Percentiles rank a stretch among this genome's conserved stretches.
phyloP scores from a whole-genome alignment of 2,113 vertebrate genomes.

The Piaya cayana region DNA sequence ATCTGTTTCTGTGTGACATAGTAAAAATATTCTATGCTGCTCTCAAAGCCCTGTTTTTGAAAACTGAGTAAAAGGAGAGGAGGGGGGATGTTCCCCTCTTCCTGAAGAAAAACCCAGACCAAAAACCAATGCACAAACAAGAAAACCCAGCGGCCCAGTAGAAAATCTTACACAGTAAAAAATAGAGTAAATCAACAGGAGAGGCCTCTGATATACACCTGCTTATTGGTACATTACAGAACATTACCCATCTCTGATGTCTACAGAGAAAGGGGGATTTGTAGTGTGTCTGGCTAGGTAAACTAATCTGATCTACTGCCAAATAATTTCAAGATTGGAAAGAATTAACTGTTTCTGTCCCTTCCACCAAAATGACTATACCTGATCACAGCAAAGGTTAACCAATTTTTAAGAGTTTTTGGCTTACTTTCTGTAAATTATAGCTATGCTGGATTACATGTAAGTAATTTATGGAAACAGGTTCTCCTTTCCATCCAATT shows the following conservation, averaged over 20 bases:
- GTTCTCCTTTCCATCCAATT: not conserved
- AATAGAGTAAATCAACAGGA: not conserved
- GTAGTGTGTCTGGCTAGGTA: not conserved
- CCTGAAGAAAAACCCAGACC: not conserved
- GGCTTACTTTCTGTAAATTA: not conserved
- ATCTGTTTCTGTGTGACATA: not conserved
- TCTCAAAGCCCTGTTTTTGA: not conserved
- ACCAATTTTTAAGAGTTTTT: not conserved
- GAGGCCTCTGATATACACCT: not conserved
- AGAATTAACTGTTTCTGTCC: not conserved
- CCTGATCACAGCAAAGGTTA: not conserved
- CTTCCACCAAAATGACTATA: not conserved
- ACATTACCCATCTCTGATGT: not conserved
- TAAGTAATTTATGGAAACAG: not conserved
- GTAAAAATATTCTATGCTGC: not conserved
- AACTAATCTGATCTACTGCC: not conserved
- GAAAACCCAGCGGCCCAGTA: not conserved
- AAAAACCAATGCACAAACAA: not conserved
- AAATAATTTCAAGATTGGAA: not conserved
- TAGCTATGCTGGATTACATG: not conserved
- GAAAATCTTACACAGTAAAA: not conserved
- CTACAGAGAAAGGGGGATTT: not conserved
- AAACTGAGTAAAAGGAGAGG: not conserved
- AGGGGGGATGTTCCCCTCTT: accelerated
- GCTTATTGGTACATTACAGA: not conserved